Conservation (phyloP, 2,797 vertebrate genomes). For the Eurystomus glaucurus region DNA sequence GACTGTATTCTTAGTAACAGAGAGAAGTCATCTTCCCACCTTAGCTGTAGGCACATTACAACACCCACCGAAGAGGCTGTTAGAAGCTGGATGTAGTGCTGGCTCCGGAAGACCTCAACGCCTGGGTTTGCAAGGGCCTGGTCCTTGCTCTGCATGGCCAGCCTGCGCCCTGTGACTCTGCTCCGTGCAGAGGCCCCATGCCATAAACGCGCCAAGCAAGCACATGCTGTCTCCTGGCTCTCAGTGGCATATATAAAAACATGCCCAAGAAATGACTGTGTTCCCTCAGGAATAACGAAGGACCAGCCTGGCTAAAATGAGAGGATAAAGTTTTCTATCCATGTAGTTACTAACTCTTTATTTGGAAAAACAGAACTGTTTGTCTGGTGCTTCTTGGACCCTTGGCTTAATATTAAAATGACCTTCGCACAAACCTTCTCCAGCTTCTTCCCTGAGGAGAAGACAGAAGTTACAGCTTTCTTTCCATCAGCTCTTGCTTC, state of each 20-base stretch:
- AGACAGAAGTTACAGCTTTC: conserved; percentile 7
- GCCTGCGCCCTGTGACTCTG: background rate
- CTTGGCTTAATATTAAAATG: conserved; percentile 39
- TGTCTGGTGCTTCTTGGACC: conserved; percentile 22
- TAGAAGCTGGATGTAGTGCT: background rate
- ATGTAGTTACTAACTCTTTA: conserved; percentile 40
- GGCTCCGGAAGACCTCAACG: background rate
- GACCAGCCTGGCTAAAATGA: conserved; percentile 26
- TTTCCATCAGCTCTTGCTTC: background rate
- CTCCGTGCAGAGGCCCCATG: fast-evolving
- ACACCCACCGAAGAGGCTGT: background rate
- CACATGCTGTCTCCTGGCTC: background rate
- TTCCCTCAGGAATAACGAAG: conserved; percentile 45
- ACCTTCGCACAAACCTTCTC: background rate
- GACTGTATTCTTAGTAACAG: conserved; percentile 55
- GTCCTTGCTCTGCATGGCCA: fast-evolving
- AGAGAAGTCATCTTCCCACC: conserved; percentile 46
- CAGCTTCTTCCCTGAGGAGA: conserved; percentile 46
- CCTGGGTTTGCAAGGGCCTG: background rate
- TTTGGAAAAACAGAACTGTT: conserved; percentile 52
- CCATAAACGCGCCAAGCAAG: fast-evolving
- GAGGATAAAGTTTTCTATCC: conserved; percentile 19
- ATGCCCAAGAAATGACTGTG: conserved; percentile 50
- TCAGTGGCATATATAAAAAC: background rate
- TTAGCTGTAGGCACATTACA: background rate